Base-by-base conservation (phyloP, 1,140 invertebrate species). In the Ganaspis sp. region DNA sequence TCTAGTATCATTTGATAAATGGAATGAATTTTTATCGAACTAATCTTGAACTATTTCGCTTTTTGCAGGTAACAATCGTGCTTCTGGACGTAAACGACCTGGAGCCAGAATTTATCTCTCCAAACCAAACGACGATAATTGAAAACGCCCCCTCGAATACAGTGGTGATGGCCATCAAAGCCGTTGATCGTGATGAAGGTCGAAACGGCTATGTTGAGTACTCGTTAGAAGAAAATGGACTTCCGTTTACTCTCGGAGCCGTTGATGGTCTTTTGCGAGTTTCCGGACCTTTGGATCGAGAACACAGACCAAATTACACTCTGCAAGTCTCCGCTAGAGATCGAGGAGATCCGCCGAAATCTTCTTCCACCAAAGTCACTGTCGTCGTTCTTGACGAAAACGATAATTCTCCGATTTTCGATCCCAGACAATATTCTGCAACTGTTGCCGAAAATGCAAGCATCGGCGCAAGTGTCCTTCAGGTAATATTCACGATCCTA, bases 11-110 rank as follows among this genome's bases (percentile, higher is more conserved):
- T n/a, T n/a, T n/a, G n/a, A n/a, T n/a, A n/a, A n/a, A n/a, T n/a
- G n/a, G n/a, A n/a, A n/a, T n/a, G n/a, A n/a, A n/a, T n/a, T n/a
- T n/a, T n/a, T n/a, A n/a, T n/a, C n/a, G n/a, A n/a, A n/a, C n/a
- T n/a, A n/a, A n/a, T n/a, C n/a, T n/a, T n/a, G n/a, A n/a, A n/a
- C n/a, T n/a, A n/a, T n/a, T n/a, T n/a, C n/a, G n/a, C 37, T 78
- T 69, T 78, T 79, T 81, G 83, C 91, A 97, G 96, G 96, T 99
- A 42, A 97, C 94, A 21, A 95, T 99, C 77, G 93, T 95, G 72
- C 90, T 99, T 49, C 94, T 96, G 87, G 98, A 99, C 90, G 95
- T 99, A 19, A 99, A 99, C 91, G 98, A 99, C 89, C 95, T 97
- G 92, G 93, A 96, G 12, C 98, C 98, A 0, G 94, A 96, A 86